Evolutionary conservation across 2,113 vertebrate species (phyloP), one percentile per base, ranked within the genome.

Genomic region (Leiothrix lutea): DNA sequence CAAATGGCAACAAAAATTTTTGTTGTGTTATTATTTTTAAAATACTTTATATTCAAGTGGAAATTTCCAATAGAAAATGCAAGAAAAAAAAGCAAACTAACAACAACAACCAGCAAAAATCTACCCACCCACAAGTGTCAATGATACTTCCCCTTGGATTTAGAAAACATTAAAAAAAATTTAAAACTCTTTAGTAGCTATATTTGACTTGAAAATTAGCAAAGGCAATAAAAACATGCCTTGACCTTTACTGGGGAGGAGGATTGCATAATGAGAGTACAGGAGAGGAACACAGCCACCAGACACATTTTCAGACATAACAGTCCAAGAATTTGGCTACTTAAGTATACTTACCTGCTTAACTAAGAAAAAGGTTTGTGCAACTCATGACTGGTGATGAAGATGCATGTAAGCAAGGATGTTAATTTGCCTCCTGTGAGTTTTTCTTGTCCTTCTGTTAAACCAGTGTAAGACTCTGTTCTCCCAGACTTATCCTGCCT

Each of bases 1-100:
- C 5, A 74, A 36, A 5, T 40, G 6, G 1, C 1, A 12, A 31
- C 40, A 50, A 69, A 58, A 69, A 33, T 2, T 0, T 8, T 80
- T 2, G 4, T 67, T 65, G 3, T 6, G 5, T 20, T 23, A 15
- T 14, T 79, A 17, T 78, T 66, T 74, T 80, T 23, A 11, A 42
- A 47, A 21, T 31, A 61, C 1, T 2, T 77, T 86, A 38, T 42
- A 58, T 80, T 77, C 48, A 58, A 64, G 53, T 53, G 7, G 36
- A 71, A 89, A 73, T 83, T 88, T 87, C 40, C n/a, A 78, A 22
- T 26, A 60, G 18, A 88, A 86, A 36, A 48, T 7, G 36, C 8
- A 57, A 48, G 7, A 33, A 58, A 36, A 14, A 14, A 50, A 22
- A 8, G 1, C 14, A 36, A 65, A 28, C 13, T 9, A 57, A 7